These are phyloP conservation scores for Torymus tubicola DNA, from an alignment of 2,888 invertebrate genomes.

Conservation along the genomic window DNA sequence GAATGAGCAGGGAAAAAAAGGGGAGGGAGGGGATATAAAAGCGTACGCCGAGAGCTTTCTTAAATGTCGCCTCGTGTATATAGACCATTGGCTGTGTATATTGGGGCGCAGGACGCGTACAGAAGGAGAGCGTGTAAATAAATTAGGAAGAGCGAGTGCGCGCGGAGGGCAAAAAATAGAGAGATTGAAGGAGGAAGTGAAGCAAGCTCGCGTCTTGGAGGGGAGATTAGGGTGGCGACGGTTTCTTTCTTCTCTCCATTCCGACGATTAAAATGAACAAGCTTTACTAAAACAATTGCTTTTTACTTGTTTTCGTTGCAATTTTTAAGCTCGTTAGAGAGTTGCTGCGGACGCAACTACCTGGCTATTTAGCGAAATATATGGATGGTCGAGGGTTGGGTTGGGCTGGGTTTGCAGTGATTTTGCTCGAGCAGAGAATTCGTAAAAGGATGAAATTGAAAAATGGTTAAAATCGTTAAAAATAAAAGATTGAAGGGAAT, in stretches of 20 bases:
- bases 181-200: conserved; percentile 26
- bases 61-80: conserved; percentile 26
- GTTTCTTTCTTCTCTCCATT: not conserved
- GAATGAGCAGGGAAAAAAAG: conserved; percentile 14
- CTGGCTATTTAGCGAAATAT: too few relatives aligned
- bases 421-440: too few relatives aligned
- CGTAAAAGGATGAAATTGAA: too few relatives aligned
- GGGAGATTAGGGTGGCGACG: conserved; percentile 30
- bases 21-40: not conserved
- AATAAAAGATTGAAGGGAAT: too few relatives aligned
- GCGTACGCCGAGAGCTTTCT: conserved; percentile 1
- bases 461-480: too few relatives aligned
- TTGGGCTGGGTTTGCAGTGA: too few relatives aligned
- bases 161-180: conserved; percentile 5
- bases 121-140: conserved; percentile 20
- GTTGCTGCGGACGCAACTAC: too few relatives aligned
- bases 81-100: conserved; percentile 17
- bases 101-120: not conserved
- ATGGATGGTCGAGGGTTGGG: too few relatives aligned
- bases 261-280: conserved; percentile 47
- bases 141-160: conserved; percentile 34
- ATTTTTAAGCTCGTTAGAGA: too few relatives aligned
- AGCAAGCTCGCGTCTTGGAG: not conserved
- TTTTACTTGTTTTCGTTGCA: too few relatives aligned
- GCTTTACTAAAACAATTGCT: not conserved